Percentiles rank a stretch among this genome's conserved stretches.
phyloP scores from a whole-genome alignment of 2,113 vertebrate species.

The Oncorhynchus masou region DNA sequence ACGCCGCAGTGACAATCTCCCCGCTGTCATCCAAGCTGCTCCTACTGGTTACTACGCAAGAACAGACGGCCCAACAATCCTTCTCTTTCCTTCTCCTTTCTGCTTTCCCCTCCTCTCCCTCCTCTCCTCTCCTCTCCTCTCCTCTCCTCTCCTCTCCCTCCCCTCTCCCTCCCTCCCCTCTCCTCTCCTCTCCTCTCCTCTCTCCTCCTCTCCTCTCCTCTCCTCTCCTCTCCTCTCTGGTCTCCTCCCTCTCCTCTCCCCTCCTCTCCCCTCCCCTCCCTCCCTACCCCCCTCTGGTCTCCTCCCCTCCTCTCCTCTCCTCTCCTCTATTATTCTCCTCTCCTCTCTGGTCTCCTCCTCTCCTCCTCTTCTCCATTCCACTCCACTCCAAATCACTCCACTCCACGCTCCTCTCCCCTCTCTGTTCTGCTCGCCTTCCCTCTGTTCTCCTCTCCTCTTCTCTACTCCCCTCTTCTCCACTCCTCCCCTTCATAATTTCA shows the following conservation, averaged over 20 bases:
- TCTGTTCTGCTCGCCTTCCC: too few species aligned
- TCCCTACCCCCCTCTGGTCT: too few species aligned
- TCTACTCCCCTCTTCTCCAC: background rate
- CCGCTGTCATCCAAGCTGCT: slow-evolving; percentile 70
- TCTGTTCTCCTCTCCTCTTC: background rate
- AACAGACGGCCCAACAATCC: background rate
- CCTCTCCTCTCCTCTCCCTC: too few species aligned
- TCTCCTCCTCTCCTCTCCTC: too few species aligned
- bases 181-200: background rate
- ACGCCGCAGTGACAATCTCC: slow-evolving; percentile 63
- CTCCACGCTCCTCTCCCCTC: background rate
- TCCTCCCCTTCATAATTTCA: background rate
- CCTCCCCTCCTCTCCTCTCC: too few species aligned
- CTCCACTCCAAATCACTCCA: too few species aligned
- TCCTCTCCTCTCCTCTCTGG: too few species aligned
- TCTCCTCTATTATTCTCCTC: background rate
- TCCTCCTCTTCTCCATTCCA: background rate
- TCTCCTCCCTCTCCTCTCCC: too few species aligned
- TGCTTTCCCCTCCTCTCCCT: background rate
- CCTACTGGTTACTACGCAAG: slow-evolving; percentile 38
- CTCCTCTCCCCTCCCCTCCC: too few species aligned
- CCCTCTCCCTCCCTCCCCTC: slow-evolving; percentile 11
- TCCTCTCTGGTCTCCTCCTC: too few species aligned
- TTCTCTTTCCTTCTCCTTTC: slow-evolving; percentile 18
- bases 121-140: background rate